Percentiles rank a stretch among this genome's conserved stretches.
phyloP scores from a whole-genome alignment of 2,888 invertebrate species.

The Heliconius hortense region DNA sequence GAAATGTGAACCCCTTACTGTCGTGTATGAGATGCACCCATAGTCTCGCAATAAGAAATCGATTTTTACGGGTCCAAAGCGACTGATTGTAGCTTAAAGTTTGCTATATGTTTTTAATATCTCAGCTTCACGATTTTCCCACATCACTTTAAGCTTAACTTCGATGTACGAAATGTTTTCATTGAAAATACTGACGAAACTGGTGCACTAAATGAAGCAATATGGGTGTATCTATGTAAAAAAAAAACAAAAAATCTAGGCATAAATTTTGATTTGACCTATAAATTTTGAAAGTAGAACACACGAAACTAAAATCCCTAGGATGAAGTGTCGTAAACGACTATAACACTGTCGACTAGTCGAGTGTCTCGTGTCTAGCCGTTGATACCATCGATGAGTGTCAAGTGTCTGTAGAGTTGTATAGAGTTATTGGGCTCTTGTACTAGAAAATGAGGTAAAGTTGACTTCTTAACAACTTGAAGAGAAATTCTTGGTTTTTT shows the following conservation, averaged over 20 bases:
- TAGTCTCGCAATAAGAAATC: neutral
- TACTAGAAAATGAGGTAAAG: slow-evolving; percentile 23
- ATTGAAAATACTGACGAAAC: no score
- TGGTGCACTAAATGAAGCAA: no score
- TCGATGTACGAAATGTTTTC: no score
- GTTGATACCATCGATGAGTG: slow-evolving; percentile 11
- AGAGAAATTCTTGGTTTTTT: neutral
- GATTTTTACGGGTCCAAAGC: neutral
- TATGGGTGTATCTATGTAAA: no score
- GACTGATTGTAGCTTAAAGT: neutral
- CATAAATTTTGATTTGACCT: no score
- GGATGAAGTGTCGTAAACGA: neutral
- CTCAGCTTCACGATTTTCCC: neutral
- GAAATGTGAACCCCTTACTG: neutral
- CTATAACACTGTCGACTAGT: neutral
- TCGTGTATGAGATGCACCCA: neutral
- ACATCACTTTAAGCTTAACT: neutral
- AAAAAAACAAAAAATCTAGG: no score
- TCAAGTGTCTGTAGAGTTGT: slow-evolving; percentile 6
- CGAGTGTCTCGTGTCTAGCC: neutral
- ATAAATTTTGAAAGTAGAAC: neutral
- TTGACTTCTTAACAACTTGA: neutral
- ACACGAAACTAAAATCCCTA: neutral
- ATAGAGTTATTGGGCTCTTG: slow-evolving; percentile 11
- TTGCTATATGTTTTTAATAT: neutral